phyloP scores from a whole-genome alignment of 2,888 invertebrate genomes.

The Apoderus coryli region DNA sequence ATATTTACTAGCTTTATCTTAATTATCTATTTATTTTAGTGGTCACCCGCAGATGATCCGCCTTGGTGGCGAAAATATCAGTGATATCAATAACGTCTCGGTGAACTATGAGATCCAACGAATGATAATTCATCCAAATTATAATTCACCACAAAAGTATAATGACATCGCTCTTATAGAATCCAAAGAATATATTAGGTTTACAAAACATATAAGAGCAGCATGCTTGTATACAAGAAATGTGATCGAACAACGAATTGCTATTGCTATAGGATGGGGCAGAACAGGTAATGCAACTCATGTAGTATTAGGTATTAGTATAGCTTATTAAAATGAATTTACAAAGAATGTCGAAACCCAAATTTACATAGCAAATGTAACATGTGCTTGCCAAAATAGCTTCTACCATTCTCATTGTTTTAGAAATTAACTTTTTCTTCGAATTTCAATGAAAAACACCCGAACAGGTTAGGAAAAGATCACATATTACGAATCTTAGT shows the following conservation, averaged over 20 bases:
- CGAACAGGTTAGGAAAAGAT: no score
- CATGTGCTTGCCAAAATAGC: no score
- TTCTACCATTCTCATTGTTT: no score
- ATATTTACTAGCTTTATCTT: background rate
- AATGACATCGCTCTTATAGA: conserved; percentile 52
- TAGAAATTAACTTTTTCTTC: no score
- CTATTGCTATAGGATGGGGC: conserved; percentile 52
- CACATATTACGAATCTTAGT: no score
- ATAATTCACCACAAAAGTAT: conserved; percentile 39
- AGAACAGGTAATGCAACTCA: conserved; percentile 29
- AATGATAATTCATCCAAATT: conserved; percentile 39
- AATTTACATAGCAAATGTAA: no score
- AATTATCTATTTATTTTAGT: conserved; percentile 24
- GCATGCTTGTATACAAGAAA: conserved; percentile 43
- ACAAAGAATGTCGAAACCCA: no score
- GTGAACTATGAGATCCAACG: conserved; percentile 28
- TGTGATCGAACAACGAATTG: conserved; percentile 30
- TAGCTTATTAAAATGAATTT: no score
- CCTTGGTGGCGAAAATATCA: conserved; percentile 43
- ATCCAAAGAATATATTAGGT: conserved; percentile 31
- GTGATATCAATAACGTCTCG: conserved; percentile 34
- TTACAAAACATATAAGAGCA: conserved; percentile 41
- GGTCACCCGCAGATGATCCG: conserved; percentile 37
- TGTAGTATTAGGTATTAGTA: no score
- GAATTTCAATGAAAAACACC: no score